phyloP scores from a whole-genome alignment of 1,140 invertebrate species.

The Drosophila pruinosa region DNA sequence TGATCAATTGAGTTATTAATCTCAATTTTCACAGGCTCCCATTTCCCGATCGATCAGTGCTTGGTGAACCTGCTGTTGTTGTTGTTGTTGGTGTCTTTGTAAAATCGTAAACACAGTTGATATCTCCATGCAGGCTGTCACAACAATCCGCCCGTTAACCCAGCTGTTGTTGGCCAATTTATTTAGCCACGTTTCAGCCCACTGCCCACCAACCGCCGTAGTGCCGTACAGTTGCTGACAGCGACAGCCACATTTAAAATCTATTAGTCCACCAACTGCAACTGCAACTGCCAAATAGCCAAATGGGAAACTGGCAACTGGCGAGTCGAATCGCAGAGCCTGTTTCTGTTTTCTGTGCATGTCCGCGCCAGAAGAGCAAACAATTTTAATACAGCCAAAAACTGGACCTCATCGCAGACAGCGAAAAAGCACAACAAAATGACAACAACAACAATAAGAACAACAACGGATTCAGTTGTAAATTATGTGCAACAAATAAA shows the following conservation, averaged over 20 bases:
- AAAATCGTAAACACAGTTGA: constrained; percentile 35
- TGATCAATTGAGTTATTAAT: too few species aligned
- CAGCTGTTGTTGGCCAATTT: constrained; percentile 57
- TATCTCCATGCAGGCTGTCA: constrained; percentile 58
- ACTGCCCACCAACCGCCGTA: neutral
- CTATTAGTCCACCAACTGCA: constrained; percentile 60
- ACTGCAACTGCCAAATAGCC: constrained; percentile 28
- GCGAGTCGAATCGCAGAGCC: constrained; percentile 13
- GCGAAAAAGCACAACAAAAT: neutral
- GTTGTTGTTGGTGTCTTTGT: too few species aligned
- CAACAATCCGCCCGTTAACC: constrained; percentile 62
- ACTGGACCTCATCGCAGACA: neutral
- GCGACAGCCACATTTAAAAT: constrained; percentile 75
- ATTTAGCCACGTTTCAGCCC: constrained; percentile 52
- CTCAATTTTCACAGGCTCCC: too few species aligned
- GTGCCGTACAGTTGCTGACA: constrained; percentile 51
- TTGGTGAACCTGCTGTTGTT: neutral
- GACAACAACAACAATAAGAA: neutral
- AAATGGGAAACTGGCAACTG: constrained; percentile 23
- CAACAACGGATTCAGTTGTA: constrained; percentile 23
- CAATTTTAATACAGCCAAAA: constrained; percentile 65
- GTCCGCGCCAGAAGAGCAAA: constrained; percentile 45
- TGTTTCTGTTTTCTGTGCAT: constrained; percentile 41
- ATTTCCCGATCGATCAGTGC: neutral
- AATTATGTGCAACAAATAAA: constrained; percentile 71